These are phyloP conservation scores for Rhagonycha lutea DNA, from an alignment of 2,888 invertebrate species.

Conservation along the genomic window DNA sequence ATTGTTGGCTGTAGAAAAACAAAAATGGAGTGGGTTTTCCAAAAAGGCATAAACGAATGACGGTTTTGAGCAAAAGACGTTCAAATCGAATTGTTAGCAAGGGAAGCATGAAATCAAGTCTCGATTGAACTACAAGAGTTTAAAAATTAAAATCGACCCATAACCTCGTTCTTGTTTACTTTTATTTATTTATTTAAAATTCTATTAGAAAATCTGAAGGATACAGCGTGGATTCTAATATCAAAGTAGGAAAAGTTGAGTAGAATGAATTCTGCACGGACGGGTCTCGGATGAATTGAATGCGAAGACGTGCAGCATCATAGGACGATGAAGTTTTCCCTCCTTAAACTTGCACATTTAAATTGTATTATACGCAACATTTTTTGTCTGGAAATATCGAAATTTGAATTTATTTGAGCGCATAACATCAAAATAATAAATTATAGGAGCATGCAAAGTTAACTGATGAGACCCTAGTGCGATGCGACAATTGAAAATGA, in stretches of 20 bases:
- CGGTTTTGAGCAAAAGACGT: background rate
- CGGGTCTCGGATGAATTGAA: background rate
- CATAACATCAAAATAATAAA: background rate
- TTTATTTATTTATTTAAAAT: background rate
- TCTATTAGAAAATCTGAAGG: background rate
- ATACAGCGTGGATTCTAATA: background rate
- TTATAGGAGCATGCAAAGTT: background rate
- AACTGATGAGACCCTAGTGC: background rate
- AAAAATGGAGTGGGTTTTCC: background rate
- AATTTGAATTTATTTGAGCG: background rate
- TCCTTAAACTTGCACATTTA: background rate
- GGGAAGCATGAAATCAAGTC: background rate
- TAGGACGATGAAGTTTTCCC: background rate
- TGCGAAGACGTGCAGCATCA: background rate
- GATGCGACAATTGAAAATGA: slow-evolving; percentile 1
- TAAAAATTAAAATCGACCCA: background rate
- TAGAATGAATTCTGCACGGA: background rate
- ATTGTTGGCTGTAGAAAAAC: background rate
- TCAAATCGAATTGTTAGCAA: background rate
- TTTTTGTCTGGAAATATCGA: background rate
- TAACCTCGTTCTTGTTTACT: background rate
- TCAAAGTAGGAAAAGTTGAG: background rate
- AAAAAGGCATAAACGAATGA: background rate
- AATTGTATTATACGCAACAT: background rate
- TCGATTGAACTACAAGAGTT: background rate